Evolutionary conservation across 2,113 vertebrate genomes (phyloP).

Genomic region (Callorhinus ursinus): DNA sequence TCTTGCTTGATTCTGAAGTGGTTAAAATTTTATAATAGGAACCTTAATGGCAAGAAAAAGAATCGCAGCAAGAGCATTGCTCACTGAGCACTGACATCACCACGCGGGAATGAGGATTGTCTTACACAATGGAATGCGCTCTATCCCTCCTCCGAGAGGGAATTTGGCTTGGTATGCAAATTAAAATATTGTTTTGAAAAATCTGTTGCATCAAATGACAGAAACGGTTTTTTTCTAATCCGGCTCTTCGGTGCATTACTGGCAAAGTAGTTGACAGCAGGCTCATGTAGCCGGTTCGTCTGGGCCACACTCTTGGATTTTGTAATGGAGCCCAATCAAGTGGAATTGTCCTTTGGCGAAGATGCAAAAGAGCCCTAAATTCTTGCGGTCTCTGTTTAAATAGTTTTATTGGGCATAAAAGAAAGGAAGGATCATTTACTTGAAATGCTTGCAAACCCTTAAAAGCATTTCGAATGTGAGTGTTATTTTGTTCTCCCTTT

Average conservation of each 20-base stretch:
- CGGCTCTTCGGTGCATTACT: conserved; percentile 50
- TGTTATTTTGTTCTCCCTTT: conserved; percentile 8
- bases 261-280: conserved; percentile 61
- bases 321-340: conserved; percentile 52
- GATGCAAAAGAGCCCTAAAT: conserved; percentile 44
- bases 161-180: conserved; percentile 78
- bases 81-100: conserved; percentile 66
- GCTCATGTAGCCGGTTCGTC: conserved; percentile 50
- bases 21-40: conserved; percentile 58
- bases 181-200: conserved; percentile 79
- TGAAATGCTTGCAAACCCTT: conserved; percentile 50
- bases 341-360: conserved; percentile 63
- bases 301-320: conserved; percentile 41
- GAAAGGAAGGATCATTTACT: conserved; percentile 39
- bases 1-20: conserved; percentile 70
- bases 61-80: conserved; percentile 3
- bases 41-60: conserved; percentile 59
- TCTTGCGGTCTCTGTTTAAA: conserved; percentile 50
- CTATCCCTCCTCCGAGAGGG: conserved; percentile 71
- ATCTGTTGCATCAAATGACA: conserved; percentile 70
- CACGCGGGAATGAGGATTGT: conserved; percentile 71
- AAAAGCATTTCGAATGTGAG: conserved; percentile 36
- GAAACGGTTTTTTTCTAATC: conserved; percentile 37
- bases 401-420: conserved; percentile 56
- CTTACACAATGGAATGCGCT: conserved; percentile 74